A percentile compares a stretch with the other conserved stretches of the same genome.
phyloP scores from a whole-genome alignment of 1,140 invertebrate species.

The Cryptotermes secundus region DNA sequence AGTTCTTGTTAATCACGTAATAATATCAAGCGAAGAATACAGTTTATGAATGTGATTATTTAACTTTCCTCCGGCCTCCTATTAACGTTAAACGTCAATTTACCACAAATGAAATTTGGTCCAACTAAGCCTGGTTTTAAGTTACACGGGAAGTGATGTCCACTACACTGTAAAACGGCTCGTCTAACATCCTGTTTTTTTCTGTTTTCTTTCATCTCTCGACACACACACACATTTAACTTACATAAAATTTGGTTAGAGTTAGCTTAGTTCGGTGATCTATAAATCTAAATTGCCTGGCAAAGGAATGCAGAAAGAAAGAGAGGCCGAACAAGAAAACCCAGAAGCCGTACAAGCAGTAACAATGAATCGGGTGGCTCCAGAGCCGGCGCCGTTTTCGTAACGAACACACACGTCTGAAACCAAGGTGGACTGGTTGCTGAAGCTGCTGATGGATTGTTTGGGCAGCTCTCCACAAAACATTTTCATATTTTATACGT shows the following conservation, averaged over 20 bases:
- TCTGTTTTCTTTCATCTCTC: background rate
- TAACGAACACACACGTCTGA: background rate
- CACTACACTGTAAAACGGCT: no score
- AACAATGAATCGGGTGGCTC: background rate
- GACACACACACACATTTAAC: background rate
- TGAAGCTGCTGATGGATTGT: background rate
- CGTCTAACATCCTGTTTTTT: background rate
- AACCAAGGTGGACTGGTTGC: background rate
- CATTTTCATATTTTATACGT: conserved; percentile 10
- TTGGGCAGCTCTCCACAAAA: background rate
- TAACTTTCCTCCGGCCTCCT: no score
- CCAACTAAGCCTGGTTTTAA: no score
- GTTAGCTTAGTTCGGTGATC: background rate
- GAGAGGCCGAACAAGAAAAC: background rate
- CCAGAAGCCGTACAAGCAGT: background rate
- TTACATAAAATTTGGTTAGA: background rate
- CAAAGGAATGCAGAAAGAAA: background rate
- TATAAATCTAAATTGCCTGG: background rate
- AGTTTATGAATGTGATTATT: no score
- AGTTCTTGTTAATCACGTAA: no score
- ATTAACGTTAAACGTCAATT: no score
- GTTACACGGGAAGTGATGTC: no score
- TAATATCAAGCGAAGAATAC: no score
- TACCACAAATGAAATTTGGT: no score
- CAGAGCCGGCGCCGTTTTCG: background rate